Percentiles rank a stretch among this genome's conserved stretches.
Conservation (phyloP, 2,113 vertebrate genomes). For the Mionectes macconnelli region DNA sequence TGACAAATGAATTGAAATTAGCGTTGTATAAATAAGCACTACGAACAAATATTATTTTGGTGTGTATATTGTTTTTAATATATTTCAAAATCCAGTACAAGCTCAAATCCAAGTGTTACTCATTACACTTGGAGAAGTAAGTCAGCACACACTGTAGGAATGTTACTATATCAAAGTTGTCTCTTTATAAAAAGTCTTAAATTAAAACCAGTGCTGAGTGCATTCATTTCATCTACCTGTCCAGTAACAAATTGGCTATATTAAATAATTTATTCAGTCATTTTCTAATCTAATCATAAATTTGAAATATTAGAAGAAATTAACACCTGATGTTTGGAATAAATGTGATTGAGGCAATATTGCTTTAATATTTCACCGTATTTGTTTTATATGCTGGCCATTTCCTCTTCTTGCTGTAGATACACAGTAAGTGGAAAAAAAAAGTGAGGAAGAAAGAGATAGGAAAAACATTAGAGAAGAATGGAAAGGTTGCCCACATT, state of each 20-base stretch:
- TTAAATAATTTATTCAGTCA: background rate
- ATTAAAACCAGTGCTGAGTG: background rate
- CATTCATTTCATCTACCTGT: background rate
- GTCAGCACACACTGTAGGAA: background rate
- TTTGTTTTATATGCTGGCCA: background rate
- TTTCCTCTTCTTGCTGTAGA: background rate
- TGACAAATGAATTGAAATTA: background rate
- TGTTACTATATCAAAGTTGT: background rate
- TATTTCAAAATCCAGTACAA: background rate
- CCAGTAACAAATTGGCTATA: background rate
- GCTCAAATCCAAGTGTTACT: background rate
- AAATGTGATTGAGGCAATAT: background rate
- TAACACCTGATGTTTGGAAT: background rate
- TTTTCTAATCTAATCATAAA: background rate
- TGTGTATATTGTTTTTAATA: background rate
- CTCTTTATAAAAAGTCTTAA: background rate
- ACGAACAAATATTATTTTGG: background rate
- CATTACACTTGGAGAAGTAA: background rate
- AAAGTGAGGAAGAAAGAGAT: background rate
- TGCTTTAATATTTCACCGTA: background rate
- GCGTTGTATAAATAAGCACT: background rate
- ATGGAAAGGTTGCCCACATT: background rate
- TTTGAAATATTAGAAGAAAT: background rate
- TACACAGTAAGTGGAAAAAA: background rate
- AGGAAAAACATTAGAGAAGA: background rate